Evolutionary conservation across 2,113 vertebrate species (phyloP).

Genomic region (Psilopsiagon aurifrons): DNA sequence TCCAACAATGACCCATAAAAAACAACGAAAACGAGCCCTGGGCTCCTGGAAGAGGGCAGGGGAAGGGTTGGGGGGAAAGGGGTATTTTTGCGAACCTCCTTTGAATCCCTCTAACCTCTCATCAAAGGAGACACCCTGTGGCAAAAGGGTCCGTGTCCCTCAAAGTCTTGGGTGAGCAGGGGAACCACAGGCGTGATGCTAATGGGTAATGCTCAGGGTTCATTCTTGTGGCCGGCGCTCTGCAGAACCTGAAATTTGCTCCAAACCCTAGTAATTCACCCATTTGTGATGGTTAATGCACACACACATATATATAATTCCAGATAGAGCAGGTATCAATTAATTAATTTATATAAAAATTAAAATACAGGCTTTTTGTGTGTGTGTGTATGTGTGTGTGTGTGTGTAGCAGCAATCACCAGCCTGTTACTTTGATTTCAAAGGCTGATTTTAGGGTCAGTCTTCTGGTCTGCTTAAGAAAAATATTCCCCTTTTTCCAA

Average conservation of each 20-base stretch:
- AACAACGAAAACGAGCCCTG: neutral
- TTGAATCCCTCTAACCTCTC: rapidly evolving
- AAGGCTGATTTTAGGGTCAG: neutral
- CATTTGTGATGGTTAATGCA: neutral
- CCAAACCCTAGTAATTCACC: neutral
- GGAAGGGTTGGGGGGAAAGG: neutral
- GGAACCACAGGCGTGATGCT: neutral
- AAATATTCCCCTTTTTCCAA: neutral
- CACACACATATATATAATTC: rapidly evolving
- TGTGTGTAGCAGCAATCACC: neutral
- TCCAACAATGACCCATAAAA: neutral
- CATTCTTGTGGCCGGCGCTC: neutral
- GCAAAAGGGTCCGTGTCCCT: rapidly evolving
- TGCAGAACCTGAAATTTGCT: neutral
- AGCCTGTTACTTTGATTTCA: neutral
- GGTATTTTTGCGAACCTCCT: rapidly evolving
- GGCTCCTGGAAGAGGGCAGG: neutral
- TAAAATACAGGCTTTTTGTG: rapidly evolving
- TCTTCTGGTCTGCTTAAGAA: neutral
- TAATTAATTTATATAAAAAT: neutral
- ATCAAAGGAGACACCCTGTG: neutral
- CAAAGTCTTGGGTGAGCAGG: rapidly evolving
- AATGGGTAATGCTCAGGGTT: rapidly evolving
- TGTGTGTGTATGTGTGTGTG: no score
- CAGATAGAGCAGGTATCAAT: neutral